Conservation (phyloP, 2,113 vertebrate genomes). For the Thermophis baileyi region DNA sequence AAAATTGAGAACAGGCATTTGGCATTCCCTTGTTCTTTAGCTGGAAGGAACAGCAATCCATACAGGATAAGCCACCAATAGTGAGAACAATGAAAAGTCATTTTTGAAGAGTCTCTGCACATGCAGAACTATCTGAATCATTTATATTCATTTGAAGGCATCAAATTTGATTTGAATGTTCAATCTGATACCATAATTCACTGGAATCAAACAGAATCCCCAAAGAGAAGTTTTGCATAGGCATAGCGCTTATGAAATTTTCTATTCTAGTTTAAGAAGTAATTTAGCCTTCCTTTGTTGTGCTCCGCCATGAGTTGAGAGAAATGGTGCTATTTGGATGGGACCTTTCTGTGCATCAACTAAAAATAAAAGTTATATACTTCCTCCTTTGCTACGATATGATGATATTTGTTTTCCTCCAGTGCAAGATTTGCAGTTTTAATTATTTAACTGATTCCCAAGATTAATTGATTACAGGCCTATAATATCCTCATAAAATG, state of each 20-base stretch:
- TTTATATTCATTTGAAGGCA: background rate
- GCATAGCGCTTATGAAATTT: background rate
- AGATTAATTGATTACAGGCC: background rate
- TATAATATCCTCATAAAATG: background rate
- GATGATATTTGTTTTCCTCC: background rate
- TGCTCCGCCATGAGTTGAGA: background rate
- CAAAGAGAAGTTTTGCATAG: background rate
- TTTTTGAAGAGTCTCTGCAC: background rate
- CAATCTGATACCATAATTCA: background rate
- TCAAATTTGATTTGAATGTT: background rate
- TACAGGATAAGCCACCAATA: background rate
- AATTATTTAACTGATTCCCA: background rate
- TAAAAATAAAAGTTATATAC: background rate
- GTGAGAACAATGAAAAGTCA: background rate
- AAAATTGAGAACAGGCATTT: background rate
- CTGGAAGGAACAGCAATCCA: background rate
- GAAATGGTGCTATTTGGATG: background rate
- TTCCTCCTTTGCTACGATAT: background rate
- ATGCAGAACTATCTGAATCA: background rate
- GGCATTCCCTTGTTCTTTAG: background rate
- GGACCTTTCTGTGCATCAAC: background rate
- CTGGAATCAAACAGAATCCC: background rate
- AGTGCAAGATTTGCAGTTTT: background rate
- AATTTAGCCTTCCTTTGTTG: background rate
- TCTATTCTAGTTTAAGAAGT: background rate